Evolutionary conservation across 1,140 invertebrate genomes (phyloP), one percentile per base, ranked within the genome.

Genomic region (Cyclargus thomasi): DNA sequence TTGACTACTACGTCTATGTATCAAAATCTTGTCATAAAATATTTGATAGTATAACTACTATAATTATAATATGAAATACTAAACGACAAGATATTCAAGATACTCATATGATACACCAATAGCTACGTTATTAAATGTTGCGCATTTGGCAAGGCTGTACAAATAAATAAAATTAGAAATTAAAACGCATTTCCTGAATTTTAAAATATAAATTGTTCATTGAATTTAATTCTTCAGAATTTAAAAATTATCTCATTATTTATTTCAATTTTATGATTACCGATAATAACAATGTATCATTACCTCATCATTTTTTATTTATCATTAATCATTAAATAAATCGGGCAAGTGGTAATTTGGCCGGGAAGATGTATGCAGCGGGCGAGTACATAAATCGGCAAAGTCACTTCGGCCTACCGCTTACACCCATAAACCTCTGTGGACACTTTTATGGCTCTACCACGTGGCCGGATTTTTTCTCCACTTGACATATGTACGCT

Each of bases 381-480:
- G 72, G 70, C 70, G 70, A 77, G 83, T 82, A 78, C 85, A 86
- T 88, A 88, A 88, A 88, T 88, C 80, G 74, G 80, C 18, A 64
- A 73, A 86, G 85, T 85, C 84, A 82, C 75, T 84, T 85, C 79
- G 85, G 82, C 86, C 86, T 86, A 89, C 82, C 84, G 85, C 84
- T 79, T 82, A 82, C 83, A 83, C 76, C 74, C 86, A 87, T 90
- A 90, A 90, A 90, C 80, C 81, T 88, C 78, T 68, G 81, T 76
- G 77, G 88, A 90, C 86, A 90, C 84, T 86, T 90, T 90, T 90
- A 89, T 88, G 79, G 82, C 83, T 79, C 75, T 68, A 89, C 85
- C 88, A 90, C 88, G 88, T 90, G 87, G 84, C 82, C 76, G 72
- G 75, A 81, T 88, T 88, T 90, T 90, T 90, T 90, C 83, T 84